Conservation (phyloP, 1,140 invertebrate species). For the Trichonephila clavata region DNA sequence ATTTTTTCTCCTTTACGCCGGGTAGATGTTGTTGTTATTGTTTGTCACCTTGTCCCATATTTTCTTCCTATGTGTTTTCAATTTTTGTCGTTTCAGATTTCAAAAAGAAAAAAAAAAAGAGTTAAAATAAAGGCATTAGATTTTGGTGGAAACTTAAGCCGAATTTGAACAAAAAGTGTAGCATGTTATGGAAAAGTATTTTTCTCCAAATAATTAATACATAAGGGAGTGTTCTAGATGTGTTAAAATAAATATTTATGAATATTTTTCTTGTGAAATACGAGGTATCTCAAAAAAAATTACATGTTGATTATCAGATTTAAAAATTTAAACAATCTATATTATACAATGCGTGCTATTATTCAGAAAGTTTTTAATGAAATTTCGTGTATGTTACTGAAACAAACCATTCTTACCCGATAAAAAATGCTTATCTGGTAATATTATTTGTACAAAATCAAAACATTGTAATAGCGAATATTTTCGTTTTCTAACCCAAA, state of each 20-base stretch:
- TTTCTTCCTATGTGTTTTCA: constrained; percentile 34
- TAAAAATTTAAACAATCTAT: no score
- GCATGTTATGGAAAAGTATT: background rate
- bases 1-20: background rate
- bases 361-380: no score
- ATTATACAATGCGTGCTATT: no score
- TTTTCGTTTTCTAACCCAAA: no score
- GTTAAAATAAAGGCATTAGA: background rate
- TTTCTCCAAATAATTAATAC: background rate
- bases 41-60: constrained; percentile 55
- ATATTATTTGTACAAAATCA: no score
- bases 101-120: background rate
- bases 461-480: no score
- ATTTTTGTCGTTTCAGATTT: background rate
- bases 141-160: background rate
- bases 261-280: background rate
- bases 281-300: background rate
- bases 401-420: no score
- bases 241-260: background rate
- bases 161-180: background rate
- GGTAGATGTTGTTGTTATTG: constrained; percentile 36
- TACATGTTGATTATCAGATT: background rate
- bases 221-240: background rate
- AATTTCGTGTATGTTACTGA: no score
- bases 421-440: no score